Evolutionary conservation across 2,113 vertebrate species (phyloP).

Genomic region (Gasterosteus aculeatus): DNA sequence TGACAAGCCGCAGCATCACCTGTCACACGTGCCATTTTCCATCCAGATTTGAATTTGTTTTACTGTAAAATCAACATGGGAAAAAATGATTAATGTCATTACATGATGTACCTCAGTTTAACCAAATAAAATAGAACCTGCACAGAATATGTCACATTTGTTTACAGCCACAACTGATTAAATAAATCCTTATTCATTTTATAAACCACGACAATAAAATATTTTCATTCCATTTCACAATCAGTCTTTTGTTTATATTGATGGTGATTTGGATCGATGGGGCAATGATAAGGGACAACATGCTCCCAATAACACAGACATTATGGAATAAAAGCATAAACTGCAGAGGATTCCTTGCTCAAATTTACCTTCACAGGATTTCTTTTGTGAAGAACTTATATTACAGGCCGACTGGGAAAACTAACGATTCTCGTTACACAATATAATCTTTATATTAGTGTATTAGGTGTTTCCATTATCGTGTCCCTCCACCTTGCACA

Average conservation of each 20-base stretch:
- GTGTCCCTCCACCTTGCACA: no score
- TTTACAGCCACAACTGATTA: background rate
- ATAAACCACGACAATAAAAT: background rate
- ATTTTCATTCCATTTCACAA: background rate
- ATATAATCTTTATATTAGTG: background rate
- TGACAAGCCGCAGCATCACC: background rate
- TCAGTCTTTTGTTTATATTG: background rate
- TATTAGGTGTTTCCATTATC: no score
- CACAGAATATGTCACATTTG: background rate
- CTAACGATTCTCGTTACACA: background rate
- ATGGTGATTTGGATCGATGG: background rate
- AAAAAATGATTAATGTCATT: background rate
- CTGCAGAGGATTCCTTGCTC: background rate
- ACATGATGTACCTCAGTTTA: background rate
- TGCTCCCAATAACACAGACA: background rate
- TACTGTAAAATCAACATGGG: background rate
- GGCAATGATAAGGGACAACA: background rate
- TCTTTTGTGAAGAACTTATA: background rate
- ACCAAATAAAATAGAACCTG: background rate
- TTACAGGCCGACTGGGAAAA: background rate
- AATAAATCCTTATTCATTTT: background rate
- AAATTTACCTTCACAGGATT: background rate
- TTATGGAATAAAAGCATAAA: background rate
- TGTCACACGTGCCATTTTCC: slow-evolving; percentile 1
- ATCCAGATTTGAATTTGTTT: slow-evolving; percentile 11